These are phyloP conservation scores for Morpho helenor DNA, from an alignment of 2,888 invertebrate genomes.

Conservation along the genomic window DNA sequence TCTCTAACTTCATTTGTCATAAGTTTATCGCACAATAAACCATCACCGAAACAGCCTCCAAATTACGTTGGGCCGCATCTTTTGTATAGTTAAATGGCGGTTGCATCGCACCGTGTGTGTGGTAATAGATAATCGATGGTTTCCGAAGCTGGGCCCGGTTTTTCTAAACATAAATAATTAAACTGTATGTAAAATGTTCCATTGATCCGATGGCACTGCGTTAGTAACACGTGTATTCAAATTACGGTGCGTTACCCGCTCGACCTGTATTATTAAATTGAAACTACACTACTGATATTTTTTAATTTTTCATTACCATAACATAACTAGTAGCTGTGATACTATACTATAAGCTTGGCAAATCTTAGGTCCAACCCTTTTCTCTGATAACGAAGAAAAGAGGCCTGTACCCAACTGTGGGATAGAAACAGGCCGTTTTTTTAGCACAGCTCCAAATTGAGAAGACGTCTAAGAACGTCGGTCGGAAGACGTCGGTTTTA, in stretches of 20 bases:
- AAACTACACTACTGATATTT: too few species aligned
- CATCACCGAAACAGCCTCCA: background rate
- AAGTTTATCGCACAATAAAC: background rate
- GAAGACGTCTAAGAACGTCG: too few species aligned
- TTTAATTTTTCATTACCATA: too few species aligned
- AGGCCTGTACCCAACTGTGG: too few species aligned
- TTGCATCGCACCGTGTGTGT: background rate
- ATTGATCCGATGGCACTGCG: background rate
- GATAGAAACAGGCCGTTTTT: too few species aligned
- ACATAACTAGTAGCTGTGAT: too few species aligned
- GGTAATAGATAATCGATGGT: background rate
- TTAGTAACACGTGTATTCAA: conserved; percentile 10
- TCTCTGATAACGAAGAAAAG: too few species aligned
- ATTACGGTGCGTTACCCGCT: background rate
- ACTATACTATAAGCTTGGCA: too few species aligned
- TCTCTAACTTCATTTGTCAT: background rate
- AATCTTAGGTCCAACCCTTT: too few species aligned
- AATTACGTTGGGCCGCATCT: background rate
- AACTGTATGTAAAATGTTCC: conserved; percentile 2
- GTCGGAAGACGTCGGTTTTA: too few species aligned
- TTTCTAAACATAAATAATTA: conserved; percentile 1
- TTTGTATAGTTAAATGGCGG: conserved; percentile 1
- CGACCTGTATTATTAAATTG: background rate
- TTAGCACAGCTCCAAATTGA: too few species aligned
- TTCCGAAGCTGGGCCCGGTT: background rate